phyloP scores from a whole-genome alignment of 92 coral and sea anemone species.

The Metridium senile region DNA sequence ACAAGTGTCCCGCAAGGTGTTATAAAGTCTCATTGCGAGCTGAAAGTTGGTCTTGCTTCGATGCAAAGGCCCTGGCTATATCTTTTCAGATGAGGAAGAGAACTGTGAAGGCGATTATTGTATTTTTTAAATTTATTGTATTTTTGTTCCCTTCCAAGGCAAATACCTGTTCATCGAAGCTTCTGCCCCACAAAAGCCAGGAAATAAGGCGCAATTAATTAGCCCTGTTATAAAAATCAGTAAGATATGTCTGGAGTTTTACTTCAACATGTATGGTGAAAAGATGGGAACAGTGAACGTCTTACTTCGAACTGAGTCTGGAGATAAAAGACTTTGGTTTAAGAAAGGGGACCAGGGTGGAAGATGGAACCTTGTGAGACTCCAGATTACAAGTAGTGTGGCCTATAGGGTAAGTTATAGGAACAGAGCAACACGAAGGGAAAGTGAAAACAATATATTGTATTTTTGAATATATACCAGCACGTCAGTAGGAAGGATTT shows the following conservation, averaged over 20 bases:
- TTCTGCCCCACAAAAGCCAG: conserved; percentile 58
- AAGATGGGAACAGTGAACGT: conserved; percentile 72
- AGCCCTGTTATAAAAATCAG: conserved; percentile 58
- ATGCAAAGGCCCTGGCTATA: no score
- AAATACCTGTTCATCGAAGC: conserved; percentile 76
- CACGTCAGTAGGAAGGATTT: no score
- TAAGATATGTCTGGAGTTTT: conserved; percentile 65
- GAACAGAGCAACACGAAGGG: neutral
- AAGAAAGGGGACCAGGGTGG: conserved; percentile 59
- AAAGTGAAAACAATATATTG: no score
- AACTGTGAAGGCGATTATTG: no score
- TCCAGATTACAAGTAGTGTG: conserved; percentile 37
- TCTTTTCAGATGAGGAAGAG: no score
- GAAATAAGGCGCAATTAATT: conserved; percentile 57
- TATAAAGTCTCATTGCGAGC: no score
- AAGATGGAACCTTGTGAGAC: conserved; percentile 57
- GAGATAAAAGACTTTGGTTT: conserved; percentile 60
- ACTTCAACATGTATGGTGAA: conserved; percentile 75
- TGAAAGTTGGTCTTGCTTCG: no score
- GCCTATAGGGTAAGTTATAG: conserved; percentile 43
- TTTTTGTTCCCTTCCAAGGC: conserved; percentile 44
- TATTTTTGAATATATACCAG: no score
- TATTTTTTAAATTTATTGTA: no score
- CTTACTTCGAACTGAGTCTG: conserved; percentile 10
- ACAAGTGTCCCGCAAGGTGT: no score